Base-by-base conservation (phyloP, 2,797 vertebrate species). In the Onychomys arenicola region DNA sequence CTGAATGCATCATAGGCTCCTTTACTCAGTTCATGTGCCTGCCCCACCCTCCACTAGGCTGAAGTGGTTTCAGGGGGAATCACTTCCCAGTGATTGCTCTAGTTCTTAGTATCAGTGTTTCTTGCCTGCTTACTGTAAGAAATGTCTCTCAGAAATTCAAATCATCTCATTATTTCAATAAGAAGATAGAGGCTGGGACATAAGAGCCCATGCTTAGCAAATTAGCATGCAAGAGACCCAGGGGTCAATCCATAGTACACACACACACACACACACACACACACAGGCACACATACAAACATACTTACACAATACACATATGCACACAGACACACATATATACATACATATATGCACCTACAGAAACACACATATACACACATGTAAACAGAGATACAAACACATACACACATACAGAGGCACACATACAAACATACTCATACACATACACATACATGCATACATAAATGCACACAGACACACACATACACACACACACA, bases 131-230 rank as follows among this genome's bases (percentile, higher is more conserved):
- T 34, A 63, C 37, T 71, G 32, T 83, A 75, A 92, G 52, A 49
- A 84, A 69, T 59, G 63, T 91, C 55, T 83, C 32, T 94, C 57
- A 29, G 87, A 90, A 90, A 90, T 90, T 59, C 32, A 65, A 59
- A 23, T 91, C 27, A 65, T 81, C 57, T 25, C 32, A 61, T 87
- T 37, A 63, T 88, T 89, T 86, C 63, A 95, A 29, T 83, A 89
- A 82, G 9, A 83, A 55, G 37, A 63, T 34, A 81, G 46, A 37
- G 59, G 27, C 29, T 84, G 55, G 40, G 23, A 3, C 75, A 14
- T 29, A 84, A 43, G 14, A 63, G 57, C 27, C 71, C 17, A 40
- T 75, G 55, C 29, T 75, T 63, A 75, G 43, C 10, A 55, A 27
- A 12, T 27, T 55, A 86, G 71, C 6, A 67, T 34, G 27, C 12